Evolutionary conservation across 2,888 invertebrate genomes (phyloP).

Genomic region (Bhutanitis thaidina): DNA sequence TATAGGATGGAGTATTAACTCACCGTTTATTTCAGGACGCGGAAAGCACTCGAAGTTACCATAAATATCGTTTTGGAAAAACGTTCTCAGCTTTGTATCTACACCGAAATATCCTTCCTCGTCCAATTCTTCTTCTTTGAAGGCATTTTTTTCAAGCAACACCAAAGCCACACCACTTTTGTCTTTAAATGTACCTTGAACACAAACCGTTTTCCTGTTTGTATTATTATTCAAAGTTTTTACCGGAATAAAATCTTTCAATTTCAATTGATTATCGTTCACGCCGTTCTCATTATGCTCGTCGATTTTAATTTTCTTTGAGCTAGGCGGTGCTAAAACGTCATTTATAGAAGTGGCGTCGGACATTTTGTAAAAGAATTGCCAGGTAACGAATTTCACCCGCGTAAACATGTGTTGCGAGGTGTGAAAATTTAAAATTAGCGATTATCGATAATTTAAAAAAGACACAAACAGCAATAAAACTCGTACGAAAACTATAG

Average conservation of each 20-base stretch:
- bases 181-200: slow-evolving; percentile 84
- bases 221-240: slow-evolving; percentile 86
- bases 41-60: slow-evolving; percentile 89
- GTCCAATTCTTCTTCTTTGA: slow-evolving; percentile 82
- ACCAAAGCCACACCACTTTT: slow-evolving; percentile 84
- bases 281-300: slow-evolving; percentile 56
- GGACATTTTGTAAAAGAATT: slow-evolving; percentile 65
- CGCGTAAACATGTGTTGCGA: slow-evolving; percentile 4
- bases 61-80: slow-evolving; percentile 91
- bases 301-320: slow-evolving; percentile 67
- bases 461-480: too few species aligned
- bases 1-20: slow-evolving; percentile 34
- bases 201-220: slow-evolving; percentile 84
- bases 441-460: background rate
- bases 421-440: too few species aligned
- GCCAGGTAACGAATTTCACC: slow-evolving; percentile 27
- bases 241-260: slow-evolving; percentile 84
- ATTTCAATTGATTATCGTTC: slow-evolving; percentile 54
- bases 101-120: slow-evolving; percentile 81
- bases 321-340: slow-evolving; percentile 45
- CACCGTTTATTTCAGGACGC: slow-evolving; percentile 82
- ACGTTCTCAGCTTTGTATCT: slow-evolving; percentile 79
- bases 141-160: slow-evolving; percentile 90
- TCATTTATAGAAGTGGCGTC: slow-evolving; percentile 58
- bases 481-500: too few species aligned